Percentiles rank a stretch among this genome's conserved stretches.
Evolutionary conservation across 2,797 vertebrate genomes (phyloP).

Genomic region (Lagorchestes hirsutus): DNA sequence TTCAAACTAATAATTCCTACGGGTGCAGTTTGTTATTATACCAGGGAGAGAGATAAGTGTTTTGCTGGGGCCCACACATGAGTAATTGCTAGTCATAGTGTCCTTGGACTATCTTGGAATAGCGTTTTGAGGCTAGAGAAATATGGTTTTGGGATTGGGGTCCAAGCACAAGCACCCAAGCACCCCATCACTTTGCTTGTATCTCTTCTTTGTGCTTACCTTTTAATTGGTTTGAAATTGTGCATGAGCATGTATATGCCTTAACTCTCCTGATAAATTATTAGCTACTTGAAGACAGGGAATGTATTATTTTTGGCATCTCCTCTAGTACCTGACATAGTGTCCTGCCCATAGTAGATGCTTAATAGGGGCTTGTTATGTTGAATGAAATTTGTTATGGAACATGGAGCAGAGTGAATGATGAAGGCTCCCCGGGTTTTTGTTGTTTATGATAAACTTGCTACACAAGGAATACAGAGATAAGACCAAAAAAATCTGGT

Average conservation of each 20-base stretch:
- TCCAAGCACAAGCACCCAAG: too few species aligned
- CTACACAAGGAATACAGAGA: slow-evolving; percentile 14
- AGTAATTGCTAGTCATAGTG: too few species aligned
- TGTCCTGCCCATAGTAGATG: neutral
- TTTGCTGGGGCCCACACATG: too few species aligned
- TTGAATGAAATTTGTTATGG: neutral
- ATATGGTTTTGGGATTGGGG: too few species aligned
- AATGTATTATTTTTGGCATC: neutral
- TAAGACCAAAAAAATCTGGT: slow-evolving; percentile 45
- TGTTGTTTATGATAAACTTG: slow-evolving; percentile 32
- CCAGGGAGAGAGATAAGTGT: too few species aligned
- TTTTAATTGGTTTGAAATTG: neutral
- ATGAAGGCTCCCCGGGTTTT: neutral
- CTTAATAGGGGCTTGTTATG: neutral
- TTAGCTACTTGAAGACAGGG: neutral
- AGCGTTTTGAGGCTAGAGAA: too few species aligned
- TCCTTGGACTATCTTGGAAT: too few species aligned
- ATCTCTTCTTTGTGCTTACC: neutral
- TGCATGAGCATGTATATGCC: neutral
- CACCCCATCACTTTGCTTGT: neutral
- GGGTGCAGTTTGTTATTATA: too few species aligned
- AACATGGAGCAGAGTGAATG: slow-evolving; percentile 30
- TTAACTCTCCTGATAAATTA: neutral
- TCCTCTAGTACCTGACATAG: neutral
- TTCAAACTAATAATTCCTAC: too few species aligned